Evolutionary conservation across 1,140 invertebrate species (phyloP), one percentile per base, ranked within the genome.

Genomic region (Drosophila kikkawai): DNA sequence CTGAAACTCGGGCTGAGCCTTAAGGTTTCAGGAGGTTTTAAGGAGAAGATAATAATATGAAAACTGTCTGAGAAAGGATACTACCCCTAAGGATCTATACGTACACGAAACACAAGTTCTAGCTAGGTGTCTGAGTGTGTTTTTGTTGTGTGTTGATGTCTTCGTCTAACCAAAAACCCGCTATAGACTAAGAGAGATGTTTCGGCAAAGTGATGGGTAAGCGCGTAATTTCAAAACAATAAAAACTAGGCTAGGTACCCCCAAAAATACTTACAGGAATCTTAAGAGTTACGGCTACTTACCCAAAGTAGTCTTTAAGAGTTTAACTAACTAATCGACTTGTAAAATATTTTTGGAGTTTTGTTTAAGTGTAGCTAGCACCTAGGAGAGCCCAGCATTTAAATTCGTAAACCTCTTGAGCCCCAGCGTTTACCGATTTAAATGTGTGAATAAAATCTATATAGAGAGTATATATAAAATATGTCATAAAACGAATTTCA

Each of bases 351-450:
- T 73, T 73, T 73, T 73, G 34, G 11, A 42, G n/a, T 61, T 61
- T 61, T 55, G 22, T 26, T 50, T 75, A 77, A 67, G 70, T 58
- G 45, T 63, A 83, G 76, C 42, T 77, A 77, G 75, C 22, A 42
- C 42, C 15, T 73, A 77, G 75, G 66, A 63, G 50, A 47, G 29
- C 26, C 4, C 26, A 26, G 55, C 81, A 78, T 88, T 91, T 88
- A 75, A 88, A 91, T 91, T 78, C 65, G 88, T 91, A 91, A 91
- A 88, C 88, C 81, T 71, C 64, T 77, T 63, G 88, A 91, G 88
- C 88, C 88, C 88, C 87, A 82, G 81, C 64, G 88, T 85, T 91
- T 91, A 82, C 81, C 45, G 65, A 91, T 91, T 91, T 91, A 88
- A 91, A 91, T 87, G 83, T 70, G 48, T 59, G 53, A 36, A 65